A percentile compares a stretch with the other conserved stretches of the same genome.
These are phyloP conservation scores for Nasonia oneida DNA, from an alignment of 2,888 invertebrate genomes.

Conservation along the genomic window DNA sequence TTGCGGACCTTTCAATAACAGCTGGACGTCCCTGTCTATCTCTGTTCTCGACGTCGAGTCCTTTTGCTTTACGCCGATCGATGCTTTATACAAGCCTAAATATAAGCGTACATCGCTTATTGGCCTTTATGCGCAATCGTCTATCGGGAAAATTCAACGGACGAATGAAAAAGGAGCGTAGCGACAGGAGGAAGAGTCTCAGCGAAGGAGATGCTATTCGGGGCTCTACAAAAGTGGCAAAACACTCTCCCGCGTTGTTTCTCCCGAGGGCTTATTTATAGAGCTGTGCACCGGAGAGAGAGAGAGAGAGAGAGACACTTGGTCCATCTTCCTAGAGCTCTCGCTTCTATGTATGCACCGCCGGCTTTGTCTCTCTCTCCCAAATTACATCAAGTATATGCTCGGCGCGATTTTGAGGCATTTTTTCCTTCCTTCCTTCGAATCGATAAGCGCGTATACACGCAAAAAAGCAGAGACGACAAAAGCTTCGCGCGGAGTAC, in stretches of 20 bases:
- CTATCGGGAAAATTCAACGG: not conserved
- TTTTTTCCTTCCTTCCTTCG: not conserved
- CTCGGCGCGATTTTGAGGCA: not conserved
- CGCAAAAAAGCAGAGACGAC: not conserved
- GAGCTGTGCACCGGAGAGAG: constrained; percentile 44
- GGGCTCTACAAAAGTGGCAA: constrained; percentile 49
- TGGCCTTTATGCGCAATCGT: not conserved
- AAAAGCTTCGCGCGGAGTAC: not conserved
- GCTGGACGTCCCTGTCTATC: not conserved
- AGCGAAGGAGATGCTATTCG: not conserved
- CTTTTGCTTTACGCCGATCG: not conserved
- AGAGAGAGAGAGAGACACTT: too few species aligned
- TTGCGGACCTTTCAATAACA: constrained; percentile 28
- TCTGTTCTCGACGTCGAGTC: constrained; percentile 6
- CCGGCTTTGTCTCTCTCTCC: not conserved
- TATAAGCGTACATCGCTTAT: too few species aligned
- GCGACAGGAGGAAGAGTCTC: not conserved
- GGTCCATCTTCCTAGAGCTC: too few species aligned
- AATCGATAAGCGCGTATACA: not conserved
- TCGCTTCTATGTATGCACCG: too few species aligned
- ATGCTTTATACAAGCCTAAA: not conserved
- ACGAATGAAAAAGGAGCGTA: not conserved
- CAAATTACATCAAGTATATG: constrained; percentile 24
- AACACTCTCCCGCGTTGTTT: constrained; percentile 60
- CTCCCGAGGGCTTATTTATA: constrained; percentile 54